phyloP scores from a whole-genome alignment of 1,140 invertebrate genomes.

The Aphelinus atriplicis region DNA sequence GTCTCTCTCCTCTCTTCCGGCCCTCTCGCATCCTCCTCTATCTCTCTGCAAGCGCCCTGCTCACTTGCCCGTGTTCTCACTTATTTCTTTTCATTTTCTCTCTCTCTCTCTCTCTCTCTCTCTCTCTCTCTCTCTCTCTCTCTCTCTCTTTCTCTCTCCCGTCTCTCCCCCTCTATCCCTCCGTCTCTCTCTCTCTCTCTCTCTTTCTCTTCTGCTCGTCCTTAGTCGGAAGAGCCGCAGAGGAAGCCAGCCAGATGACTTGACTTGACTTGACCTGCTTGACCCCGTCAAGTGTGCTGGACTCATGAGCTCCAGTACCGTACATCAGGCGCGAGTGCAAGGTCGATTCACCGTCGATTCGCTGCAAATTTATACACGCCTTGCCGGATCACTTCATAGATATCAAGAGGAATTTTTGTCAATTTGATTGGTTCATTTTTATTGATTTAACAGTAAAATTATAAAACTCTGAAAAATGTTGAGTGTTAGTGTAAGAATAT shows the following conservation, averaged over 20 bases:
- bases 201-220: background rate
- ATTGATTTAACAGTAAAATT: too few relatives aligned
- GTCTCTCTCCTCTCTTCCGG: slow-evolving; percentile 54
- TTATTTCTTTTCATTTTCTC: slow-evolving; percentile 4
- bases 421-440: too few relatives aligned
- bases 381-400: too few relatives aligned
- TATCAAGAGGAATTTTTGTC: too few relatives aligned
- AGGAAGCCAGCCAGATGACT: background rate
- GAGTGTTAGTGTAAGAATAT: too few relatives aligned
- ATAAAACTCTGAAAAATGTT: too few relatives aligned
- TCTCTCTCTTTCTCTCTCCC: background rate
- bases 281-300: background rate
- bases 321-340: slow-evolving; percentile 1
- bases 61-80: too few relatives aligned
- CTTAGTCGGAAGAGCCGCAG: background rate
- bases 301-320: background rate
- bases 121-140: background rate
- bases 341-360: background rate
- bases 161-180: too few relatives aligned
- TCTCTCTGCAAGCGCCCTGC: slow-evolving; percentile 51
- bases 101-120: slow-evolving; percentile 3
- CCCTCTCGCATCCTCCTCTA: slow-evolving; percentile 51
- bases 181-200: background rate
- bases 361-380: too few relatives aligned
- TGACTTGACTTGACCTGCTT: background rate